Percentiles rank a stretch among this genome's conserved stretches.
phyloP scores from a whole-genome alignment of 2,888 invertebrate species.

The Nomada fabriciana region DNA sequence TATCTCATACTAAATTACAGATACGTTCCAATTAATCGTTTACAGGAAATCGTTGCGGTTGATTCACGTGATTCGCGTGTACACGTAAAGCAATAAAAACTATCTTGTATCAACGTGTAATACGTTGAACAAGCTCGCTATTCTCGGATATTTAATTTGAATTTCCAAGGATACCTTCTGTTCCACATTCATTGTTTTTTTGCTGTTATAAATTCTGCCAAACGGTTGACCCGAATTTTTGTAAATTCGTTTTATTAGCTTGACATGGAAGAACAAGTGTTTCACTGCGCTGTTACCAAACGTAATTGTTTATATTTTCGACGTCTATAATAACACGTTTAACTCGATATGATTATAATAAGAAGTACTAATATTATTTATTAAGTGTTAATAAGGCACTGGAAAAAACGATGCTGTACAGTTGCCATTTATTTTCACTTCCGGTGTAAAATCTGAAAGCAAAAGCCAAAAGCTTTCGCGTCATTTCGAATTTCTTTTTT shows the following conservation, averaged over 20 bases:
- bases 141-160: neutral
- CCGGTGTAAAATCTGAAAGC: neutral
- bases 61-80: conserved; percentile 1
- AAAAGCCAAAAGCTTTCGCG: neutral
- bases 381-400: too few species aligned
- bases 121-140: too few species aligned
- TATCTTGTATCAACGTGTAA: neutral
- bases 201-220: neutral
- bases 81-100: neutral
- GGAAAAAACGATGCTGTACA: too few species aligned
- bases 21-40: neutral
- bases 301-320: too few species aligned
- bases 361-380: too few species aligned
- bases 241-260: neutral
- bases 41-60: neutral
- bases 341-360: too few species aligned
- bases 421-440: neutral
- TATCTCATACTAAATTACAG: neutral
- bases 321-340: too few species aligned
- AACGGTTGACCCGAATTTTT: neutral
- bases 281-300: too few species aligned
- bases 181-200: neutral
- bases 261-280: too few species aligned
- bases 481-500: conserved; percentile 40
- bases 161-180: neutral